phyloP scores from a whole-genome alignment of 2,797 vertebrate genomes.

The Spea hammondii region DNA sequence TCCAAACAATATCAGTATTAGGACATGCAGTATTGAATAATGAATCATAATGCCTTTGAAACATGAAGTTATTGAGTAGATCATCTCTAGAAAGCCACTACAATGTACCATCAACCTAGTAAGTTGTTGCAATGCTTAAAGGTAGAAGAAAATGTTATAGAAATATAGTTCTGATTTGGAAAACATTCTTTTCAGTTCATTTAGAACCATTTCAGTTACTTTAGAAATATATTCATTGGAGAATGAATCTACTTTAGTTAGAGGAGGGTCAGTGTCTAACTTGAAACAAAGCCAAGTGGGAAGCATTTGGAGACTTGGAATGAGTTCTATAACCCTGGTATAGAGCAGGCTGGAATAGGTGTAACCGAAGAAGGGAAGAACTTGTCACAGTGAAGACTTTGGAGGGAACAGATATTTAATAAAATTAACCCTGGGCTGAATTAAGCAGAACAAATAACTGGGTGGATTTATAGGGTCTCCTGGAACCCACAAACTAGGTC shows the following conservation, averaged over 20 bases:
- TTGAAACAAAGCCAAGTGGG: constrained; percentile 21
- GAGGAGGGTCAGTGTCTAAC: constrained; percentile 25
- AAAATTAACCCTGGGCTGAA: no score
- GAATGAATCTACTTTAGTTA: constrained; percentile 20
- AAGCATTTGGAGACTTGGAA: no score
- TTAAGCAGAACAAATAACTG: no score
- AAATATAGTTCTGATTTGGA: not conserved
- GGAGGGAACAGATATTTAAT: no score
- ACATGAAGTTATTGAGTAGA: constrained; percentile 31
- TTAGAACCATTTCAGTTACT: not conserved
- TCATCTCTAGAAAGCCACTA: constrained; percentile 24
- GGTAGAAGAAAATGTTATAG: not conserved
- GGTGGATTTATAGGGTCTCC: no score
- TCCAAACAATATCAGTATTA: not conserved
- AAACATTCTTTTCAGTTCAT: not conserved
- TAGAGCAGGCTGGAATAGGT: no score
- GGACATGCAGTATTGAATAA: constrained; percentile 28
- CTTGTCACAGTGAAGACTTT: no score
- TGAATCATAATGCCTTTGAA: constrained; percentile 35
- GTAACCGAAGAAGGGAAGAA: no score
- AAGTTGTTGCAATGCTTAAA: not conserved
- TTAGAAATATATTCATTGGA: not conserved
- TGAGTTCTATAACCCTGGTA: no score
- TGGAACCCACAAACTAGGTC: no score
- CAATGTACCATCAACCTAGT: not conserved